phyloP scores from a whole-genome alignment of 2,888 invertebrate species.

The Epinotia brunnichana region DNA sequence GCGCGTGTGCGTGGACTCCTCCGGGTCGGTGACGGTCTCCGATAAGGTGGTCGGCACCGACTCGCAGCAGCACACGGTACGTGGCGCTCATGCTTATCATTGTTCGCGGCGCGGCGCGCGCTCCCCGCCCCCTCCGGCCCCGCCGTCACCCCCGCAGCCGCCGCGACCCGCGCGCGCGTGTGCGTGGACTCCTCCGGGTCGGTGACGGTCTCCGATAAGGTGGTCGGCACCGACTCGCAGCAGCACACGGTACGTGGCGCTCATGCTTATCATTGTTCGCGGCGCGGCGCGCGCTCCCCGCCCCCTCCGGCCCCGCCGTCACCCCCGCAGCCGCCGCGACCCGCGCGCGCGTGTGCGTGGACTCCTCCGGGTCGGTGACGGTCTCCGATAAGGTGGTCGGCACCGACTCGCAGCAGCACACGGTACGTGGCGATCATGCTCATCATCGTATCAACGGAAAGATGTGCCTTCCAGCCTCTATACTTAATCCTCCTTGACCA shows the following conservation, averaged over 20 bases:
- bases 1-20: constrained; percentile 42
- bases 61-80: neutral
- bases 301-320: constrained; percentile 36
- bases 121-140: too few relatives aligned
- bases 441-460: neutral
- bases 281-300: constrained; percentile 47
- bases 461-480: neutral
- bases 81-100: neutral
- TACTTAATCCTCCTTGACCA: too few relatives aligned
- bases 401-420: constrained; percentile 53
- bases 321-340: constrained; percentile 42
- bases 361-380: constrained; percentile 58
- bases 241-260: too few relatives aligned
- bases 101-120: too few relatives aligned
- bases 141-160: too few relatives aligned
- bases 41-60: constrained; percentile 70
- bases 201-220: too few relatives aligned
- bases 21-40: constrained; percentile 62
- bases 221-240: too few relatives aligned
- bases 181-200: too few relatives aligned
- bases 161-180: too few relatives aligned
- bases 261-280: too few relatives aligned
- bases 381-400: constrained; percentile 68
- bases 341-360: constrained; percentile 31
- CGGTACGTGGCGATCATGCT: neutral